Evolutionary conservation across 2,113 vertebrate genomes (phyloP), one percentile per base, ranked within the genome.

Genomic region (Sceloporus tristichus): DNA sequence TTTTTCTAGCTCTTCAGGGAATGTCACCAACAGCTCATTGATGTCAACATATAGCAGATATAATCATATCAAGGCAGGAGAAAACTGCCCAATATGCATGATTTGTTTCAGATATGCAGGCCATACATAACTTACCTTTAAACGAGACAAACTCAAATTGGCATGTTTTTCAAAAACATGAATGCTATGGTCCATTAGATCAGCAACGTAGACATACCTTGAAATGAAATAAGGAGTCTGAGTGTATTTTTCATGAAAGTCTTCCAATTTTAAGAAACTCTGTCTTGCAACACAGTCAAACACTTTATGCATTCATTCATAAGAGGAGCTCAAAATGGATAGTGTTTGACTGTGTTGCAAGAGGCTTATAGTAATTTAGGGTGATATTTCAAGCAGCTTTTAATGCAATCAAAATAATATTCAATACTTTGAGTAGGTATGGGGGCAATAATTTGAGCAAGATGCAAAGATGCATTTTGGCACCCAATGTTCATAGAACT

Each of bases 131-230:
- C 48, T 96, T 96, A 99, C 98, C 98, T 99, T 99, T 62, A 98
- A 90, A 1, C 88, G 93, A 79, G 93, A 96, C 92, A 99, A 94
- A 65, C 85, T 91, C 87, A 98, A 96, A 80, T 98, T 94, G 40
- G 95, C 93, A 40, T 97, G 97, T 91, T 96, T 97, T 90, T 98
- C 96, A 94, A 99, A 91, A 79, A 99, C 89, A 14, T 96, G 94
- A 70, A 99, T 79, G 1, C 13, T 96, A 74, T 97, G 97, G 89
- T 88, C 96, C 0, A 92, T 0, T 9, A 96, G 0, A 92, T 99
- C 97, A 71, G 95, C 96, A 89, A 98, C 92, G 92, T 99, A 99
- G 84, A 99, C 16, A 88, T 98, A 96, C 91, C 99, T 99, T 91
- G 85, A 92, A 95, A 95, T 84, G 87, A 95, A 92, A 88, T 0